Percentiles rank a stretch among this genome's conserved stretches.
phyloP scores from a whole-genome alignment of 1,140 invertebrate genomes.

The Elysia chlorotica region DNA sequence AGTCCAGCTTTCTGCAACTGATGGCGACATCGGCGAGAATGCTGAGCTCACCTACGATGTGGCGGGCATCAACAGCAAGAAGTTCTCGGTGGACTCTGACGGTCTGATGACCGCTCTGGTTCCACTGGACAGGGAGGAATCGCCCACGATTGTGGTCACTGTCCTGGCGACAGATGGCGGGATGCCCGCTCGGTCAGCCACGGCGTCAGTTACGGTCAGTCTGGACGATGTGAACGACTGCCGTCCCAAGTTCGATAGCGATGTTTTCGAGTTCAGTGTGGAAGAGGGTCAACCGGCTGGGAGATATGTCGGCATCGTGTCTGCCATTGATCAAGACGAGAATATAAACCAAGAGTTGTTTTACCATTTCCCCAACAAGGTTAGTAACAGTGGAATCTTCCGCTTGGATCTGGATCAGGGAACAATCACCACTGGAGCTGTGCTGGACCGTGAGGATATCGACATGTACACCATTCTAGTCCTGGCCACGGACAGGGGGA shows the following conservation, averaged over 20 bases:
- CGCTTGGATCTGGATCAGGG: no score
- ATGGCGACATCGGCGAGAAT: constrained; percentile 79
- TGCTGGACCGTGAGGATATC: constrained; percentile 83
- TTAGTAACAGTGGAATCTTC: no score
- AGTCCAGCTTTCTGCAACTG: constrained; percentile 72
- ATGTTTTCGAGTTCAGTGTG: constrained; percentile 26
- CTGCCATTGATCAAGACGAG: constrained; percentile 76
- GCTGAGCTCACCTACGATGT: constrained; percentile 76
- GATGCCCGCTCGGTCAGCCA: constrained; percentile 27
- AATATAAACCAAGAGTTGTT: constrained; percentile 69
- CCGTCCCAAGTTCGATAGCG: constrained; percentile 73
- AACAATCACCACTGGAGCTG: constrained; percentile 67
- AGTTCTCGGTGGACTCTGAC: constrained; percentile 25
- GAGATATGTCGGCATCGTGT: constrained; percentile 25
- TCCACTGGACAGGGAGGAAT: constrained; percentile 30
- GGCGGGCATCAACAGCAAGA: constrained; percentile 51
- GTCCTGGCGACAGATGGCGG: constrained; percentile 31
- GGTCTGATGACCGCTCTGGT: constrained; percentile 24
- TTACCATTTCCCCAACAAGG: no score
- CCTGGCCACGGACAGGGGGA: constrained; percentile 57
- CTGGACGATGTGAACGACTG: constrained; percentile 93
- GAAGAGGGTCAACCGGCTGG: constrained; percentile 27
- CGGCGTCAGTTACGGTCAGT: constrained; percentile 72
- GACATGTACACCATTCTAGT: constrained; percentile 76
- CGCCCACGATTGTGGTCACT: constrained; percentile 24